Evolutionary conservation across 2,888 invertebrate species (phyloP), one percentile per base, ranked within the genome.

Genomic region (Rhodophaea formosa): DNA sequence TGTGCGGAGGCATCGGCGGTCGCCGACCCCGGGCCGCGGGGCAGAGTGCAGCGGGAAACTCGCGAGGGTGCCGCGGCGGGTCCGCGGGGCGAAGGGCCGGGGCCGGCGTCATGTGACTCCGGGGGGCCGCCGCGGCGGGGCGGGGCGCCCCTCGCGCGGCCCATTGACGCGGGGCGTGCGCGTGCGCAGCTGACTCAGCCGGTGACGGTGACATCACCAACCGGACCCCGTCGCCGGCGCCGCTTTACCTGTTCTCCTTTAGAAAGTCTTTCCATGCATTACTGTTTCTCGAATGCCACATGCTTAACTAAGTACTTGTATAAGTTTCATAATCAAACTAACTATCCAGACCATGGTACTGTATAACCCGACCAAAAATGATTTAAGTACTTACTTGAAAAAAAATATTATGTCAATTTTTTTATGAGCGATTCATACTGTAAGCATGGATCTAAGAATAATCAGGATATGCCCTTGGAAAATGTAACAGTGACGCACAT

Each of bases 61-160:
- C 23, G 42, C 42, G 60, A 60, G 62, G 54, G 62, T 32, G 62
- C 60, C 56, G 67, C 61, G 66, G 62, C 66, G 70, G 64, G 67
- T 62, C 47, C 49, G 63, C 62, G 64, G 62, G 55, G 59, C 58
- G 64, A 56, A 66, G 64, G 60, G 63, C 59, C 65, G 65, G 59
- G 59, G 63, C 62, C 43, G 59, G 44, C 58, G 71, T 79, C 77
- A 80, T 75, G 77, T 79, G 79, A 77, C 71, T 69, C 57, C 63
- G 71, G 63, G 65, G 63, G 46, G 57, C 52, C 56, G 49, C 59
- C 45, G 58, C 45, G 52, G 44, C 57, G 55, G 59, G 53, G 57
- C 56, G 45, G 57, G 32, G 57, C 42, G 59, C 55, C 42, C 53
- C 55, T 44, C 51, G 53, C 53, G n/a, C 58, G 61, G 59, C 67